Percentiles rank a stretch among this genome's conserved stretches.
Conservation (phyloP, 2,113 vertebrate genomes). For the Carassius gibelio region DNA sequence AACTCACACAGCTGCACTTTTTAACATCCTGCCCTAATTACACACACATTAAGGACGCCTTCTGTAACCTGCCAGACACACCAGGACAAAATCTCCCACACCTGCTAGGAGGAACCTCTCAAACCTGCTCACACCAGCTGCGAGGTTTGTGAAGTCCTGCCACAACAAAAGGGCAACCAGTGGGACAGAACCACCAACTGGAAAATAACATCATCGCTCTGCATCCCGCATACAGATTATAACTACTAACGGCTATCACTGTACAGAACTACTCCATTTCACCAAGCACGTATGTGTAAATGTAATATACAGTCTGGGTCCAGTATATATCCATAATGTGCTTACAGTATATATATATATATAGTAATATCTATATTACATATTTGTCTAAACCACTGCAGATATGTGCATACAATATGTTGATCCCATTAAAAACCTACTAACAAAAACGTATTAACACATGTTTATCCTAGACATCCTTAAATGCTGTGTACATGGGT, state of each 20-base stretch:
- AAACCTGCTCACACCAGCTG: constrained; percentile 16
- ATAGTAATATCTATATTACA: no score
- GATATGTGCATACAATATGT: not conserved
- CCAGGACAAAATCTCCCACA: constrained; percentile 11
- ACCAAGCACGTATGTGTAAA: not conserved
- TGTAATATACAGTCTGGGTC: not conserved
- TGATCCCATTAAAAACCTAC: not conserved
- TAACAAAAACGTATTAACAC: not conserved
- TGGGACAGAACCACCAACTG: constrained; percentile 13
- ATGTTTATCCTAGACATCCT: not conserved
- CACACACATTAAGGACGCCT: not conserved
- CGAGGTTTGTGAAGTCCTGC: constrained; percentile 4
- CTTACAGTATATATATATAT: not conserved
- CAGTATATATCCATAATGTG: not conserved
- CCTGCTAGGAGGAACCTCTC: not conserved
- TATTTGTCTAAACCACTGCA: not conserved
- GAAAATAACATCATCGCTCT: constrained; percentile 3
- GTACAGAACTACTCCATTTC: not conserved
- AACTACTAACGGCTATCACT: not conserved
- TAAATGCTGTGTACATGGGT: not conserved
- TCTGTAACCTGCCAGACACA: not conserved
- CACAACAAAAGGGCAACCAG: constrained; percentile 25
- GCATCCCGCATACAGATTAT: not conserved
- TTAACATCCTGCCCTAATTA: constrained; percentile 24
- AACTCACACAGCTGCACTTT: not conserved